Conservation (phyloP, 2,888 invertebrate genomes). For the Phaedon cochleariae region DNA sequence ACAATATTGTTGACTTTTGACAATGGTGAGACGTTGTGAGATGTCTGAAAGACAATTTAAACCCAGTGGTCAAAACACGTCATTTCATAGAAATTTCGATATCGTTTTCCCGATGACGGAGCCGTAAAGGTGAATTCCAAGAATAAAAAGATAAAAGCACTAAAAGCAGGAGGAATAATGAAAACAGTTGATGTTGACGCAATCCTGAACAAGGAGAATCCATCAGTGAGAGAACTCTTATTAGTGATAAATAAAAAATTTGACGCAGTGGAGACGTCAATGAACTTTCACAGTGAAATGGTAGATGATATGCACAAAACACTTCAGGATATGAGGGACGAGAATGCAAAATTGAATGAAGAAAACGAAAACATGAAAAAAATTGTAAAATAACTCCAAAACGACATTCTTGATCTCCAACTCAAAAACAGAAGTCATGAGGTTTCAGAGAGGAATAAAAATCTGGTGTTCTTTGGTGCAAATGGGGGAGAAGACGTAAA, state of each 20-base stretch:
- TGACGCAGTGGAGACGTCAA: constrained; percentile 6
- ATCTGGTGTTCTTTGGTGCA: constrained; percentile 11
- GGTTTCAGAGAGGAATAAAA: constrained; percentile 6
- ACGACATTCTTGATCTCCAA: constrained; percentile 8
- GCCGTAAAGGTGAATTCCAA: constrained; percentile 7
- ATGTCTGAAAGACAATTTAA: too few relatives aligned
- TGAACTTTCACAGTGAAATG: constrained; percentile 12
- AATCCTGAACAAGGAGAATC: constrained; percentile 10
- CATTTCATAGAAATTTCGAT: too few relatives aligned
- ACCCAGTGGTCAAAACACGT: too few relatives aligned
- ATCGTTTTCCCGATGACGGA: too few relatives aligned
- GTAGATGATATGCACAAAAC: background rate
- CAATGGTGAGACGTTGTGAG: too few relatives aligned
- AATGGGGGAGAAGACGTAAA: constrained; percentile 7
- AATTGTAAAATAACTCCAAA: constrained; percentile 12
- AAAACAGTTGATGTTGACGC: constrained; percentile 8
- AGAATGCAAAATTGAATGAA: background rate
- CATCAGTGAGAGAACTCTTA: constrained; percentile 12
- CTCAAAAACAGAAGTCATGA: constrained; percentile 6
- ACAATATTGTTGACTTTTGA: too few relatives aligned
- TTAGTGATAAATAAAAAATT: constrained; percentile 4
- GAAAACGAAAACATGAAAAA: constrained; percentile 3
- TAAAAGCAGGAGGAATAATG: background rate
- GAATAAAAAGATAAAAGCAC: background rate
- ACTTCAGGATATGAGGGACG: background rate